phyloP scores from a whole-genome alignment of 1,140 invertebrate species.

The Aphidius ervi region DNA sequence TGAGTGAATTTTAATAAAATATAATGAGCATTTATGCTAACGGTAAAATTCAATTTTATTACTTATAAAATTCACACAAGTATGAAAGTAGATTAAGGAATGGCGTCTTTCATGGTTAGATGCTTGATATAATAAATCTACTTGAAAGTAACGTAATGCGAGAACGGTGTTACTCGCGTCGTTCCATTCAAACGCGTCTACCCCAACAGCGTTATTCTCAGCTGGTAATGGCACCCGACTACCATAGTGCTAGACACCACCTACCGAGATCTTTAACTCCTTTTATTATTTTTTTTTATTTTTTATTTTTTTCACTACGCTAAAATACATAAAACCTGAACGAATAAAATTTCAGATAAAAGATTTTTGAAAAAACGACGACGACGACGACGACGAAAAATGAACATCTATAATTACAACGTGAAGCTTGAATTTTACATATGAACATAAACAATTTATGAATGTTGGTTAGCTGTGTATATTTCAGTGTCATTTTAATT shows the following conservation, averaged over 20 bases:
- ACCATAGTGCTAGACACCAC: too few relatives aligned
- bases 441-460: slow-evolving; percentile 9
- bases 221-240: slow-evolving; percentile 35
- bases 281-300: too few relatives aligned
- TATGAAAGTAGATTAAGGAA: too few relatives aligned
- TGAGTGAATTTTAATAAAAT: slow-evolving; percentile 32
- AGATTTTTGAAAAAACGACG: too few relatives aligned
- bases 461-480: slow-evolving; percentile 34
- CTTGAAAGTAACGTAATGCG: slow-evolving; percentile 35
- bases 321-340: too few relatives aligned
- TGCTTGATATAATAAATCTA: slow-evolving; percentile 39
- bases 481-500: slow-evolving; percentile 52
- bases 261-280: too few relatives aligned
- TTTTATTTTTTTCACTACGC: too few relatives aligned
- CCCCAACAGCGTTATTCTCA: slow-evolving; percentile 30
- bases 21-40: slow-evolving; percentile 26
- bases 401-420: background rate
- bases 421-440: background rate
- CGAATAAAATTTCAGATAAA: too few relatives aligned
- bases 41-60: too few relatives aligned
- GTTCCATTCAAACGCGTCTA: slow-evolving; percentile 37
- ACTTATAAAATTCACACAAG: too few relatives aligned
- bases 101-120: background rate
- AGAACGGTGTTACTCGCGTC: slow-evolving; percentile 38
- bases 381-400: too few relatives aligned